These are phyloP conservation scores for Dicentrarchus labrax DNA, from an alignment of 2,113 vertebrate genomes.

Conservation along the genomic window DNA sequence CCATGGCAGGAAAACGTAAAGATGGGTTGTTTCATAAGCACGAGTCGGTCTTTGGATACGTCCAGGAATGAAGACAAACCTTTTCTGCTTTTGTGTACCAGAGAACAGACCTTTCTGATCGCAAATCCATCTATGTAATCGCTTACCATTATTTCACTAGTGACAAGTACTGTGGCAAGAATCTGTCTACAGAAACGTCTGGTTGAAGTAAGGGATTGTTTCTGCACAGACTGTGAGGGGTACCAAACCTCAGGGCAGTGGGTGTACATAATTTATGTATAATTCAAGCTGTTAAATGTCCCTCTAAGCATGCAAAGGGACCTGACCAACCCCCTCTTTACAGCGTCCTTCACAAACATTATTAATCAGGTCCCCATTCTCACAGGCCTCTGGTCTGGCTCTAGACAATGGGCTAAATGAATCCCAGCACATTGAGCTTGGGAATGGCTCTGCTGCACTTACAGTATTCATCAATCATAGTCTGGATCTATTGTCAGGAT, in stretches of 20 bases:
- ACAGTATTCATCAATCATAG: conserved; percentile 72
- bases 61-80: no score
- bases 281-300: conserved; percentile 59
- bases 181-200: no score
- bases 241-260: conserved; percentile 20
- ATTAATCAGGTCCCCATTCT: conserved; percentile 59
- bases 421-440: conserved; percentile 44
- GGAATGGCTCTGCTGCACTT: conserved; percentile 53
- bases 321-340: conserved; percentile 32
- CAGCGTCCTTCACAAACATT: conserved; percentile 51
- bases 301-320: conserved; percentile 43
- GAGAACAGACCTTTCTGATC: no score
- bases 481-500: conserved; percentile 46
- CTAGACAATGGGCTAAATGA: conserved; percentile 49
- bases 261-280: conserved; percentile 61
- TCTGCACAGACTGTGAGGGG: background rate
- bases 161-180: no score
- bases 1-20: no score
- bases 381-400: conserved; percentile 29
- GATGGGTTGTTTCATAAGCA: no score
- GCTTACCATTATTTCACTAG: no score
- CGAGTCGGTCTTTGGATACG: no score
- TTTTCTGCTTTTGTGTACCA: no score
- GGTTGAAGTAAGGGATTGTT: no score
- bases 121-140: no score